Conservation (phyloP, 2,888 invertebrate species). For the Microplitis manilae region DNA sequence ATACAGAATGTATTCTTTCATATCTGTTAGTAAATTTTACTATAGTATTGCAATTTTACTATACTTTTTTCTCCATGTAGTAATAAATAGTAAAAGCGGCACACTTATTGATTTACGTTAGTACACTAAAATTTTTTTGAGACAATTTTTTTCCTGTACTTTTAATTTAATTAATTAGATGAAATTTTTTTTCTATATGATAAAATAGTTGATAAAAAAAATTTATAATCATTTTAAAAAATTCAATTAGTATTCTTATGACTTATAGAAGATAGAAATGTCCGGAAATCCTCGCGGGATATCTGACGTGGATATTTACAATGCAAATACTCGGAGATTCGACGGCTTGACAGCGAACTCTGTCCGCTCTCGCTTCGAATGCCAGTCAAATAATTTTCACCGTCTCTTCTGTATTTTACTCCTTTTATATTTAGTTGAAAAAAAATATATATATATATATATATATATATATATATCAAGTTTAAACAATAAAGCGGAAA, state of each 20-base stretch:
- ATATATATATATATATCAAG: background rate
- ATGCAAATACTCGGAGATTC: constrained; percentile 32
- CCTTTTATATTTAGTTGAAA: background rate
- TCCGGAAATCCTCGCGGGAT: constrained; percentile 30
- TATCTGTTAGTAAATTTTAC: no score
- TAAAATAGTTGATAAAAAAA: constrained; percentile 2
- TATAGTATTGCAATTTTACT: no score
- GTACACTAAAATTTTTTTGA: no score
- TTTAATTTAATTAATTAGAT: background rate
- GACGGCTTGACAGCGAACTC: constrained; percentile 4
- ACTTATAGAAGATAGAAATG: constrained; percentile 22
- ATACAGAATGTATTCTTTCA: no score
- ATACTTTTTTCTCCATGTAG: no score
- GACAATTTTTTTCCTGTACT: no score
- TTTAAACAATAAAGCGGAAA: background rate
- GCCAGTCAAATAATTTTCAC: constrained; percentile 34
- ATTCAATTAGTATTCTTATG: constrained; percentile 4
- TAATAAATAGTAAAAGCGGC: no score
- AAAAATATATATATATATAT: background rate
- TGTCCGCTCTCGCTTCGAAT: constrained; percentile 22
- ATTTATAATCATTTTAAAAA: background rate
- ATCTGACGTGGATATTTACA: constrained; percentile 35
- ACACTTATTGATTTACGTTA: no score
- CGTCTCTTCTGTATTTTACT: constrained; percentile 7
- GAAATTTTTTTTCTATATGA: background rate